Base-by-base conservation (phyloP, 2,888 invertebrate species). In the Phrixothrix hirtus region DNA sequence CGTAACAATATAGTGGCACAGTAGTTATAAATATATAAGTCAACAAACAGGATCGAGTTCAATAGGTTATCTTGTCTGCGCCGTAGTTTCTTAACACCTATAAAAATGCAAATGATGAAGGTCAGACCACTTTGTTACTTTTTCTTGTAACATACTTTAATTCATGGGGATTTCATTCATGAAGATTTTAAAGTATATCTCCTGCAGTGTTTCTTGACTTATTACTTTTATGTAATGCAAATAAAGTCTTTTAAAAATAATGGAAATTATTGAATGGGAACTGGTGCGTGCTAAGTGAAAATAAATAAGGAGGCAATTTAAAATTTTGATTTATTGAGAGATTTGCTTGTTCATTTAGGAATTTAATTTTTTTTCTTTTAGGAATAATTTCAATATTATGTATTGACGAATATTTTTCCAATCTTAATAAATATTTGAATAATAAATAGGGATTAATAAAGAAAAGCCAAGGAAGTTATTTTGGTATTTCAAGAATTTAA, bases 81-180 rank as follows among this genome's bases (percentile, higher is more conserved):
- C 17, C 32, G 11, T 25, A 15, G 49, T 41, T 30, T 21, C 34
- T 42, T 41, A 42, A 34, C 36, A 36, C 34, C 42, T 35, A 42
- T 49, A 42, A 49, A 42, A 25, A 49, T 49, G 49, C 36, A 49
- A 49, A 49, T 49, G 21, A 9, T 27, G 34, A 25, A 47, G 39
- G 47, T 47, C 41, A 46, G 31, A 41, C 47, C 21, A 26, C 39
- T 37, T 47, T 34, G 32, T 39, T 42, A 32, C n/a, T 47, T 38
- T 42, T 41, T 36, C 12, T 42, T 34, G 35, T 39, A 30, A 26
- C 16, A 31, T 42, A 34, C n/a, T 49, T 49, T 42, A 42, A 49
- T 49, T 49, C 49, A 49, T 30, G 14, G 14, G 11, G 21, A 31
- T 38, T 47, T 39, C 47, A 47, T 47, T 47, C 47, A 47, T 38